A percentile compares a stretch with the other conserved stretches of the same genome.
Evolutionary conservation across 2,113 vertebrate species (phyloP).

Genomic region (Scalopus aquaticus): DNA sequence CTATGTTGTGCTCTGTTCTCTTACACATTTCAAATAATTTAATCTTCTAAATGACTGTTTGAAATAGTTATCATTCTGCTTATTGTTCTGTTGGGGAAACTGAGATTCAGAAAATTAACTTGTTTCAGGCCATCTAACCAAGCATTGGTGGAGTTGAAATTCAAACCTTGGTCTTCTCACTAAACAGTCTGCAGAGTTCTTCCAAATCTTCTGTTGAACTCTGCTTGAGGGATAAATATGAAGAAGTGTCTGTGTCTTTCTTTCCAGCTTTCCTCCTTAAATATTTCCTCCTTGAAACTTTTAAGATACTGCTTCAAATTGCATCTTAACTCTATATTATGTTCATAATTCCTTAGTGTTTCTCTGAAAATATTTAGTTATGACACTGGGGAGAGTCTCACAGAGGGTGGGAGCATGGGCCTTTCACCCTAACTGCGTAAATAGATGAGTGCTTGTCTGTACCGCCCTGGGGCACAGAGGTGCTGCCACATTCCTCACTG

Average conservation of each 20-base stretch:
- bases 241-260: background rate
- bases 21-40: background rate
- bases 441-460: background rate
- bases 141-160: background rate
- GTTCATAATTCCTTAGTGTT: background rate
- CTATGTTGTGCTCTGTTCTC: background rate
- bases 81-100: background rate
- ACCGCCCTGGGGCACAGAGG: background rate
- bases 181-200: background rate
- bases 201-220: background rate
- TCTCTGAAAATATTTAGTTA: background rate
- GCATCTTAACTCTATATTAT: background rate
- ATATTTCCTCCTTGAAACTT: background rate
- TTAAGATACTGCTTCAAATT: background rate
- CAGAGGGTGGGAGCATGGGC: too few relatives aligned
- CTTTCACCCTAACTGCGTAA: background rate
- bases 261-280: background rate
- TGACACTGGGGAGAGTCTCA: background rate
- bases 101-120: constrained; percentile 7
- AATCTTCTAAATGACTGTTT: background rate
- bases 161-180: background rate
- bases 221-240: background rate
- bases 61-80: background rate
- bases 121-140: background rate
- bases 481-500: background rate